Conservation (phyloP, 2,113 vertebrate genomes). For the Dendropsophus ebraccatus region DNA sequence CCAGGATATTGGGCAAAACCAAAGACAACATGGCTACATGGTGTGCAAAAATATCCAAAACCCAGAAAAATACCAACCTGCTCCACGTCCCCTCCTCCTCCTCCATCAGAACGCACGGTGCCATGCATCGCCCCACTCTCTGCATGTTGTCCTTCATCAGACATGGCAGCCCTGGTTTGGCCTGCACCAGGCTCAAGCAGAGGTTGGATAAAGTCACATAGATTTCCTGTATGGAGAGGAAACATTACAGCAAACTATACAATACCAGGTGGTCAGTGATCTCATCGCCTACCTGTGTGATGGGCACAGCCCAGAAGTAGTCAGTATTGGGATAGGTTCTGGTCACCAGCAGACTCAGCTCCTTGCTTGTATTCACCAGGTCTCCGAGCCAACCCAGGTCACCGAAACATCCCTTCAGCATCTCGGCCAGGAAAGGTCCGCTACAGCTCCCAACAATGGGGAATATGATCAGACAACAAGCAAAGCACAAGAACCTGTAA, state of each 20-base stretch:
- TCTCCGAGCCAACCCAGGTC: conserved; percentile 34
- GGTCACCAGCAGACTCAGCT: conserved; percentile 57
- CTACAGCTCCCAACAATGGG: too few relatives aligned
- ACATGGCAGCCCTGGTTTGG: conserved; percentile 2
- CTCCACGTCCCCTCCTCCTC: conserved; percentile 38
- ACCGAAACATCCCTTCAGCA: conserved; percentile 54
- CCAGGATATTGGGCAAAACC: too few relatives aligned
- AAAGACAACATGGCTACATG: too few relatives aligned
- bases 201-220: conserved; percentile 29
- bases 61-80: conserved; percentile 55
- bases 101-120: neutral
- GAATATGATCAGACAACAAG: too few relatives aligned
- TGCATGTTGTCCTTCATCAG: fast-evolving
- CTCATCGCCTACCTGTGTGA: conserved; percentile 44
- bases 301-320: conserved; percentile 61
- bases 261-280: too few relatives aligned
- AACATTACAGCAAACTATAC: neutral
- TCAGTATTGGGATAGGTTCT: conserved; percentile 18
- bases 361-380: neutral
- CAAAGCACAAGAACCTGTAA: too few relatives aligned
- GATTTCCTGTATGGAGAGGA: neutral
- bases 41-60: too few relatives aligned
- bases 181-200: neutral
- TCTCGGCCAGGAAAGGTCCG: conserved; percentile 35
- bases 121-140: conserved; percentile 55